Percentiles rank a stretch among this genome's conserved stretches.
phyloP scores from a whole-genome alignment of 2,888 invertebrate species.

The Abrostola triplasia region DNA sequence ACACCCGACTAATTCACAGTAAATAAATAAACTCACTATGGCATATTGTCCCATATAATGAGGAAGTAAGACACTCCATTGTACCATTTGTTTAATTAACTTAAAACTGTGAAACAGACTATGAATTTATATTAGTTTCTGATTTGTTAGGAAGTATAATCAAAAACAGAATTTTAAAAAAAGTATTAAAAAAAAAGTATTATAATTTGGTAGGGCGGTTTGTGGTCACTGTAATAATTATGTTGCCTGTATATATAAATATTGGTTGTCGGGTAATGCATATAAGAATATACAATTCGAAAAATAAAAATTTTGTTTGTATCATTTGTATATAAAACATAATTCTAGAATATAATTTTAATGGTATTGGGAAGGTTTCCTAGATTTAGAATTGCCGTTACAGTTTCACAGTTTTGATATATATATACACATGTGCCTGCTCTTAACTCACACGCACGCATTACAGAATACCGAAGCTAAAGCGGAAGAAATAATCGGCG shows the following conservation, averaged over 20 bases:
- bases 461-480: slow-evolving; percentile 87
- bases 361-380: slow-evolving; percentile 1
- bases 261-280: too few relatives aligned
- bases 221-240: not conserved
- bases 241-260: too few relatives aligned
- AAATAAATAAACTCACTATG: slow-evolving; percentile 22
- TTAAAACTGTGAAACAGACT: slow-evolving; percentile 43
- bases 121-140: not conserved
- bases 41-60: slow-evolving; percentile 43
- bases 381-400: not conserved
- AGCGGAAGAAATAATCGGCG: slow-evolving; percentile 81
- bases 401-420: slow-evolving; percentile 50
- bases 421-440: slow-evolving; percentile 62
- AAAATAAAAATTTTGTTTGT: not conserved
- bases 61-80: slow-evolving; percentile 34
- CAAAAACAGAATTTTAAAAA: not conserved
- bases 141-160: not conserved
- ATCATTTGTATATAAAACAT: slow-evolving; percentile 13
- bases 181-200: too few relatives aligned
- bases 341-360: not conserved
- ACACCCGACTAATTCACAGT: slow-evolving; percentile 72
- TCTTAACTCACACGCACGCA: slow-evolving; percentile 81
- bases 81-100: slow-evolving; percentile 18
- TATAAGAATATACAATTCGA: too few relatives aligned
- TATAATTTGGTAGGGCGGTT: too few relatives aligned